Conservation (phyloP, 2,888 invertebrate genomes). For the Drosophila subsilvestris region DNA sequence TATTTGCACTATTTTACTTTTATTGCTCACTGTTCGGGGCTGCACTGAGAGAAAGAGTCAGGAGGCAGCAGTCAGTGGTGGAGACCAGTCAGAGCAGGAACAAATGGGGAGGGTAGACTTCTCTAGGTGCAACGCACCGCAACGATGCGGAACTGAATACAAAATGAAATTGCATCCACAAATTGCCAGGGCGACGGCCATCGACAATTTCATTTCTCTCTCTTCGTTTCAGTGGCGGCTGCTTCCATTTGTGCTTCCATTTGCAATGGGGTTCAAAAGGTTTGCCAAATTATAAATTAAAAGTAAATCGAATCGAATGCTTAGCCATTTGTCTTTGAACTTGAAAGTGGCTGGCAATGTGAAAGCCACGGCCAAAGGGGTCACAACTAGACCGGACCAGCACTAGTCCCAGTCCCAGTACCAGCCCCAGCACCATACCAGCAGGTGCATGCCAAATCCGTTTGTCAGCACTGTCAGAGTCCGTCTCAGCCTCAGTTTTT, state of each 20-base stretch:
- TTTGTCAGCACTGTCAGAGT: constrained; percentile 59
- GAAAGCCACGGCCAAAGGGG: constrained; percentile 64
- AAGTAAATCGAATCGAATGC: constrained; percentile 80
- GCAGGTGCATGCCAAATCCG: constrained; percentile 77
- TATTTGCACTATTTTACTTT: constrained; percentile 77
- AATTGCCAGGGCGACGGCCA: constrained; percentile 64
- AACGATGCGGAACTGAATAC: constrained; percentile 76
- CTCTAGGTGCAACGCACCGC: constrained; percentile 35
- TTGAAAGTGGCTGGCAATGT: constrained; percentile 69
- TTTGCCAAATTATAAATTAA: constrained; percentile 79
- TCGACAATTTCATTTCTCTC: constrained; percentile 77
- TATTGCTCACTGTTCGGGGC: constrained; percentile 67
- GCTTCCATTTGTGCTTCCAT: constrained; percentile 40
- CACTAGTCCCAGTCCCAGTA: not conserved
- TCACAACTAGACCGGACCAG: constrained; percentile 35
- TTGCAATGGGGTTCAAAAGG: constrained; percentile 70
- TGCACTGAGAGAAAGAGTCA: constrained; percentile 9
- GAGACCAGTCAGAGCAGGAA: not conserved
- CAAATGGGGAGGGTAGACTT: constrained; percentile 18
- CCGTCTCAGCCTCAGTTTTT: not conserved
- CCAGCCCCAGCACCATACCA: constrained; percentile 1
- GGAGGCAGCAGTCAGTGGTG: not conserved
- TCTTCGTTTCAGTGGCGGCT: not conserved
- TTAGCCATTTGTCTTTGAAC: constrained; percentile 73
- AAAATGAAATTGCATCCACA: constrained; percentile 77